These are phyloP conservation scores for Lerema accius DNA, from an alignment of 1,140 invertebrate species.

Conservation along the genomic window DNA sequence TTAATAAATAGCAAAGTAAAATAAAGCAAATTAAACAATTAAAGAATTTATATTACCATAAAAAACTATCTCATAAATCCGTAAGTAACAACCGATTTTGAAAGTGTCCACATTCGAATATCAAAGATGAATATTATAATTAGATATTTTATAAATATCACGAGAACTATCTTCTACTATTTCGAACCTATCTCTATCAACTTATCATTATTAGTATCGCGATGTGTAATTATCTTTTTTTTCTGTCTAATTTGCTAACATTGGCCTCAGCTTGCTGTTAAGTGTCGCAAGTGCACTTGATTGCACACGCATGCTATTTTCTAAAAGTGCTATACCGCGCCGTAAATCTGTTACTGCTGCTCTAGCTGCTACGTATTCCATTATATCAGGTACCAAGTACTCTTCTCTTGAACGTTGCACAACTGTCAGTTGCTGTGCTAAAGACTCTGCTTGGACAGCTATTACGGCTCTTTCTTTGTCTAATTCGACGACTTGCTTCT, in stretches of 20 bases:
- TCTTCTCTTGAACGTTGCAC: conserved; percentile 61
- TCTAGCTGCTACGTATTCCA: conserved; percentile 83
- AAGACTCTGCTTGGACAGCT: conserved; percentile 56
- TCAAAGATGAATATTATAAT: no score
- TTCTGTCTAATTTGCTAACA: neutral
- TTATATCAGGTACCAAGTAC: conserved; percentile 81
- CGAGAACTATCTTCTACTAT: no score
- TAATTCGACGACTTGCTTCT: conserved; percentile 46
- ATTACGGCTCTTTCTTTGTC: conserved; percentile 60
- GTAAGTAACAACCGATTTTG: no score
- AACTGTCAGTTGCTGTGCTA: conserved; percentile 54
- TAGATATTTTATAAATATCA: no score
- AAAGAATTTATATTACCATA: no score
- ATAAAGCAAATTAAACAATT: no score
- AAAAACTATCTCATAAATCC: no score
- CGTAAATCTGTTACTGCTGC: conserved; percentile 77
- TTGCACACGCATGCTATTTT: conserved; percentile 78
- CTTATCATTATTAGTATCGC: neutral
- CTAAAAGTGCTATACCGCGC: conserved; percentile 76
- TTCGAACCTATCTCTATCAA: neutral
- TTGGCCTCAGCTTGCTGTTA: conserved; percentile 49
- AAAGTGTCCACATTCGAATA: no score
- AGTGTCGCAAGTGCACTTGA: conserved; percentile 65
- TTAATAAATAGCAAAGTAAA: no score
- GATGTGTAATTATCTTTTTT: no score